These are phyloP conservation scores for Aplocera efformata DNA, from an alignment of 2,888 invertebrate genomes.

Conservation along the genomic window DNA sequence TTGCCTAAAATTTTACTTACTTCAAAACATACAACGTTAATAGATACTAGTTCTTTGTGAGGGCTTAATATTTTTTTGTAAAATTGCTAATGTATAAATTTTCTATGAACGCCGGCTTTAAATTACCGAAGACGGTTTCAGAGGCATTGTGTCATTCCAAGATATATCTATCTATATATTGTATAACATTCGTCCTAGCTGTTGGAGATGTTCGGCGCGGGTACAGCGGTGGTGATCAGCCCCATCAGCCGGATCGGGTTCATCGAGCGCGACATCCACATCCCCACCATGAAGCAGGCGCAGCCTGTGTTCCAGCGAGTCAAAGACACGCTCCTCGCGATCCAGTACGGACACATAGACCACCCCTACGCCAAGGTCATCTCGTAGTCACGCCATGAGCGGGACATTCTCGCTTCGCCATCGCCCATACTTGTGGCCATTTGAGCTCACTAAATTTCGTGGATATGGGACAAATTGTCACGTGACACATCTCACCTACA, in stretches of 20 bases:
- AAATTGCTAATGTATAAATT: too few species aligned
- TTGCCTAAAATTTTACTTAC: too few species aligned
- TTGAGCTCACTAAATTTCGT: too few species aligned
- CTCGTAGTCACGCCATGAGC: slow-evolving; percentile 45
- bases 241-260: slow-evolving; percentile 94
- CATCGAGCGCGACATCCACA: slow-evolving; percentile 82
- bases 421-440: too few species aligned
- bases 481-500: too few species aligned
- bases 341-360: slow-evolving; percentile 92
- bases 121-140: too few species aligned
- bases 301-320: slow-evolving; percentile 87
- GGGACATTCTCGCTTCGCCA: not conserved
- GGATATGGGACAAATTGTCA: too few species aligned
- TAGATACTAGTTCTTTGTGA: too few species aligned
- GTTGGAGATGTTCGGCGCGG: slow-evolving; percentile 98
- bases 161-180: not conserved
- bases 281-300: slow-evolving; percentile 87
- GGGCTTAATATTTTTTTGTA: too few species aligned
- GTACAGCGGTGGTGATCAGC: slow-evolving; percentile 97
- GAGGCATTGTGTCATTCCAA: slow-evolving; percentile 1
- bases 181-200: slow-evolving; percentile 82
- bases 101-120: too few species aligned
- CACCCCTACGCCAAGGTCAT: slow-evolving; percentile 88
- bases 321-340: slow-evolving; percentile 88
- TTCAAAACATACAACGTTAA: too few species aligned